phyloP scores from a whole-genome alignment of 2,888 invertebrate species.

The Drosophila paucipuncta region DNA sequence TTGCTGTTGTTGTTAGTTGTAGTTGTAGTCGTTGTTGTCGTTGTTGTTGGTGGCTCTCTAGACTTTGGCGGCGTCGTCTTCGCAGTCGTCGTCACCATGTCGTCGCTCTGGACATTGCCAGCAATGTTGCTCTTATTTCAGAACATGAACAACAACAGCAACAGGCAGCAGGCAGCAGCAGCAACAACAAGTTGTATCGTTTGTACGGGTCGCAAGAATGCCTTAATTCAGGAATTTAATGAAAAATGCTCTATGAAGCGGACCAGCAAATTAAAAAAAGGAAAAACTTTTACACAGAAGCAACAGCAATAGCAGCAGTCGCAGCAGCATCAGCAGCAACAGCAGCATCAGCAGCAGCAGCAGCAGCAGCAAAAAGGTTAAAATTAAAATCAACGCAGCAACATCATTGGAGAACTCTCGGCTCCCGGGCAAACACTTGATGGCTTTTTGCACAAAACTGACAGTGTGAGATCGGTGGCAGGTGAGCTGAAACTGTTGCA shows the following conservation, averaged over 20 bases:
- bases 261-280: constrained; percentile 69
- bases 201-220: constrained; percentile 69
- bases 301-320: constrained; percentile 28
- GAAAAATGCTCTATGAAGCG: constrained; percentile 80
- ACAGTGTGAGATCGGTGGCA: constrained; percentile 77
- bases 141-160: constrained; percentile 62
- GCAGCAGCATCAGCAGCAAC: constrained; percentile 9
- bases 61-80: constrained; percentile 57
- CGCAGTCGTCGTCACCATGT: constrained; percentile 68
- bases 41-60: constrained; percentile 53
- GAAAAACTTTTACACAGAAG: constrained; percentile 68
- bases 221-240: constrained; percentile 82
- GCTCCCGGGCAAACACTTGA: constrained; percentile 52
- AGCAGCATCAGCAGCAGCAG: constrained; percentile 24
- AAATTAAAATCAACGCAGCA: constrained; percentile 76
- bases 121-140: constrained; percentile 77
- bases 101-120: constrained; percentile 70
- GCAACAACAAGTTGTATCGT: constrained; percentile 55
- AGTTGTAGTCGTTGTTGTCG: constrained; percentile 15
- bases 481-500: constrained; percentile 55
- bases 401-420: constrained; percentile 47
- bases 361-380: constrained; percentile 60
- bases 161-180: constrained; percentile 26
- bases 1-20: constrained; percentile 53
- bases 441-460: constrained; percentile 55